Conservation (phyloP, 2,888 invertebrate genomes). For the Phrixothrix hirtus region DNA sequence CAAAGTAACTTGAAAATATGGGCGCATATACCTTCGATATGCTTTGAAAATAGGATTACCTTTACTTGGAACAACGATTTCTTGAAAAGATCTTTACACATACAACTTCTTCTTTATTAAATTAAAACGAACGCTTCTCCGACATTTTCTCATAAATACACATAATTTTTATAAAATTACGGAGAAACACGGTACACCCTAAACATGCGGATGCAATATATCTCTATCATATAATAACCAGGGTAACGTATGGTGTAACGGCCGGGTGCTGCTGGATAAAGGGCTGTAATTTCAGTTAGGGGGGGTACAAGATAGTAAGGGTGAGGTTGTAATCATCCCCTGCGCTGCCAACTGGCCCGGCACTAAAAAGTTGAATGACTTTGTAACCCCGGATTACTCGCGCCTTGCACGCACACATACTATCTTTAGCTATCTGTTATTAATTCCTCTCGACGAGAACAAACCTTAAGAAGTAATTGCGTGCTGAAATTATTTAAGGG, state of each 20-base stretch:
- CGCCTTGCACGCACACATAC: slow-evolving; percentile 42
- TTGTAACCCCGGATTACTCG: slow-evolving; percentile 45
- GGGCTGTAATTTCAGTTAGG: slow-evolving; percentile 45
- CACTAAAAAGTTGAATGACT: slow-evolving; percentile 53
- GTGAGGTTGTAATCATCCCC: slow-evolving; percentile 45
- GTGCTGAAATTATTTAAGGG: slow-evolving; percentile 18
- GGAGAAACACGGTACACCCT: slow-evolving; percentile 45
- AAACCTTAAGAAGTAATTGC: slow-evolving; percentile 21
- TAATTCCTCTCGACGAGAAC: slow-evolving; percentile 28
- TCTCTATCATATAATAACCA: slow-evolving; percentile 53
- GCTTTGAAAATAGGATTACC: slow-evolving; percentile 21
- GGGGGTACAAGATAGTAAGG: slow-evolving; percentile 37
- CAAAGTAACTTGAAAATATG: slow-evolving; percentile 20
- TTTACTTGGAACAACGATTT: slow-evolving; percentile 18
- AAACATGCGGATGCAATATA: slow-evolving; percentile 49
- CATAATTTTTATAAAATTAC: slow-evolving; percentile 45
- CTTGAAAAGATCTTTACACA: slow-evolving; percentile 3
- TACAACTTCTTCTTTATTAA: slow-evolving; percentile 13
- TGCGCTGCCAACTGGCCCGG: slow-evolving; percentile 48
- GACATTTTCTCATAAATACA: slow-evolving; percentile 18
- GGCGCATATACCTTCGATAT: slow-evolving; percentile 17
- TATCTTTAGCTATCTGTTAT: slow-evolving; percentile 33
- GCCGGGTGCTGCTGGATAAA: slow-evolving; percentile 45
- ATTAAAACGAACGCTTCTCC: slow-evolving; percentile 13
- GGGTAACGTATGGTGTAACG: slow-evolving; percentile 49